phyloP scores from a whole-genome alignment of 2,888 invertebrate genomes.

The Boloria euphrosyne region DNA sequence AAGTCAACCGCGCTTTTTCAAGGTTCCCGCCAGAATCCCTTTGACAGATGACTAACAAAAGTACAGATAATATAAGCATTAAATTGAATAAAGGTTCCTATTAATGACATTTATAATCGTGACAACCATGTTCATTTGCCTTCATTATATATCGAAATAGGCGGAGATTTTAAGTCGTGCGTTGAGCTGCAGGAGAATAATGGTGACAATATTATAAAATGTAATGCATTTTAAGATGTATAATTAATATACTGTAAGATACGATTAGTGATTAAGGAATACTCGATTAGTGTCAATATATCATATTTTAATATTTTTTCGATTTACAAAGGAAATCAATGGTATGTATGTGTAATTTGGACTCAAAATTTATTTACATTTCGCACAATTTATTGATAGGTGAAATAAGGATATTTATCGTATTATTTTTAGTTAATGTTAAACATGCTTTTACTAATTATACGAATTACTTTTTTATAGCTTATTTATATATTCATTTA shows the following conservation, averaged over 20 bases:
- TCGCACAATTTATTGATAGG: conserved; percentile 22
- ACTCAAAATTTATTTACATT: conserved; percentile 30
- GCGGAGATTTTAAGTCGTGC: conserved; percentile 49
- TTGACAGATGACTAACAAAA: conserved; percentile 7
- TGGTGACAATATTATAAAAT: conserved; percentile 63
- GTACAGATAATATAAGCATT: conserved; percentile 9
- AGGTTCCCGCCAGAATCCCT: no score
- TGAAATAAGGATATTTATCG: conserved; percentile 13
- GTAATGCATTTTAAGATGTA: conserved; percentile 32
- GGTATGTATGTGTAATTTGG: conserved; percentile 15
- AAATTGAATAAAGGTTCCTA: conserved; percentile 17
- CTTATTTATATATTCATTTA: not conserved
- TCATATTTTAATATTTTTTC: conserved; percentile 21
- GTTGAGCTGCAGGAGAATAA: conserved; percentile 75
- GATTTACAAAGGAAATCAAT: conserved; percentile 11
- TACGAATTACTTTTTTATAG: conserved; percentile 1
- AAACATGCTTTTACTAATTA: conserved; percentile 13
- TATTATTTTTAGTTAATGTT: not conserved
- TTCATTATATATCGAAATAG: conserved; percentile 38
- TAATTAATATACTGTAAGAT: conserved; percentile 9
- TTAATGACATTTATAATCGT: conserved; percentile 15
- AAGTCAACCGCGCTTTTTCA: no score
- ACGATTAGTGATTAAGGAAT: conserved; percentile 44
- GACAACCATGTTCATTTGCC: conserved; percentile 23
- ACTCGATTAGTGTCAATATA: conserved; percentile 43